Percentiles rank a stretch among this genome's conserved stretches.
Evolutionary conservation across 2,113 vertebrate species (phyloP).

Genomic region (Burhinus oedicnemus): DNA sequence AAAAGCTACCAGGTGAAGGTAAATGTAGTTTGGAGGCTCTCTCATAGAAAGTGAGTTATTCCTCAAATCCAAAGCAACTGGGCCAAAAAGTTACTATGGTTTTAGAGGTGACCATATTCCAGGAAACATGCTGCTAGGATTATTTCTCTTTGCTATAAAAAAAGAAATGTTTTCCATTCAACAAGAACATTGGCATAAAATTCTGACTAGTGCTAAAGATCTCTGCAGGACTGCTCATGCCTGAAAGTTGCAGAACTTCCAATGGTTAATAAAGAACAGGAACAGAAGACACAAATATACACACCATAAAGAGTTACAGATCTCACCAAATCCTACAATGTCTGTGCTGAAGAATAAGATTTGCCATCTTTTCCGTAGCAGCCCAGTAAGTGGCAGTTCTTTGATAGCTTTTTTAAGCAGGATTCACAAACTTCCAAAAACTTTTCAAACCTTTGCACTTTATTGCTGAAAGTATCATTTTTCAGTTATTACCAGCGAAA

Average conservation of each 20-base stretch:
- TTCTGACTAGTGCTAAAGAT: neutral
- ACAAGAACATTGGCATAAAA: neutral
- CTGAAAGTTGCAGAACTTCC: neutral
- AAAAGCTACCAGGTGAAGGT: neutral
- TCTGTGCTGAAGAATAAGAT: neutral
- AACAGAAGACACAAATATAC: neutral
- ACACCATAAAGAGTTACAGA: neutral
- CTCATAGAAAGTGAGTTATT: neutral
- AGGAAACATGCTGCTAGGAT: neutral
- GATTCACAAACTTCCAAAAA: neutral
- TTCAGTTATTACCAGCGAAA: neutral
- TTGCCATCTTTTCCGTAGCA: neutral
- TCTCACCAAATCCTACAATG: neutral
- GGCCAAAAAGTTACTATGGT: neutral
- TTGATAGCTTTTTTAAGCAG: neutral
- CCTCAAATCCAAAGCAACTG: neutral
- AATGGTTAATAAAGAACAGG: neutral
- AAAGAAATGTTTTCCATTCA: neutral
- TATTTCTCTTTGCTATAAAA: neutral
- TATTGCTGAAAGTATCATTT: neutral
- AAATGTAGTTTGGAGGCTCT: neutral
- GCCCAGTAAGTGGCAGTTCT: neutral
- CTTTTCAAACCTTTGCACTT: neutral
- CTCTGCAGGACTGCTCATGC: neutral
- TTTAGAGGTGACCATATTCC: neutral